phyloP scores from a whole-genome alignment of 2,888 invertebrate species.

The Syrphus vitripennis region DNA sequence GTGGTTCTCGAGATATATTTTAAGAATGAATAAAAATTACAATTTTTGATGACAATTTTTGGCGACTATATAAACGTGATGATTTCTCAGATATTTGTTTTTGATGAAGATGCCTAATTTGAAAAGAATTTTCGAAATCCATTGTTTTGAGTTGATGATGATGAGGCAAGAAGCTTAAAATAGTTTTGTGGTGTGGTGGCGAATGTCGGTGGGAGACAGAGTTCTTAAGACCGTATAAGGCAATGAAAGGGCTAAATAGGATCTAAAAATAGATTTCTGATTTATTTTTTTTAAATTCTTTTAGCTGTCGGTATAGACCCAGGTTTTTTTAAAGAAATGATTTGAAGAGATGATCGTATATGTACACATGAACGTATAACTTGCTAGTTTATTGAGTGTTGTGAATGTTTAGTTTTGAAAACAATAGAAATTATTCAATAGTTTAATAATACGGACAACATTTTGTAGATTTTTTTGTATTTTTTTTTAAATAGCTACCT shows the following conservation, averaged over 20 bases:
- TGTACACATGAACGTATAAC: too few relatives aligned
- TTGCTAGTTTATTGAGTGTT: too few relatives aligned
- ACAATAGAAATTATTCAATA: too few relatives aligned
- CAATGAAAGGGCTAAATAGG: neutral
- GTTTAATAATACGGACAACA: too few relatives aligned
- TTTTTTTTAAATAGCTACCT: too few relatives aligned
- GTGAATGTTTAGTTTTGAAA: too few relatives aligned
- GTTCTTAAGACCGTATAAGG: conserved; percentile 6
- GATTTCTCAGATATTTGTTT: neutral
- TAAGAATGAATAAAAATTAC: conserved; percentile 29
- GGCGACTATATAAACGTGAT: neutral
- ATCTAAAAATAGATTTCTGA: neutral
- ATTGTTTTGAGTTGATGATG: neutral
- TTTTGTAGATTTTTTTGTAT: too few relatives aligned
- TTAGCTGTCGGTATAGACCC: too few relatives aligned
- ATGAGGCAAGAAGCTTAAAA: conserved; percentile 10
- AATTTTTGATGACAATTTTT: conserved; percentile 4
- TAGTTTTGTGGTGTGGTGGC: conserved; percentile 12
- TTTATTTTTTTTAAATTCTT: neutral
- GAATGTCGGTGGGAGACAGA: neutral
- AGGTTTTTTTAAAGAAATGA: too few relatives aligned
- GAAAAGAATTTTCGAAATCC: conserved; percentile 46
- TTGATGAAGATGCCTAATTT: conserved; percentile 33
- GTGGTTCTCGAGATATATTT: conserved; percentile 55
- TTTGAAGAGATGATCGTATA: too few relatives aligned